These are phyloP conservation scores for Aporrectodea caliginosa DNA, from an alignment of 1,140 invertebrate species.

Conservation along the genomic window DNA sequence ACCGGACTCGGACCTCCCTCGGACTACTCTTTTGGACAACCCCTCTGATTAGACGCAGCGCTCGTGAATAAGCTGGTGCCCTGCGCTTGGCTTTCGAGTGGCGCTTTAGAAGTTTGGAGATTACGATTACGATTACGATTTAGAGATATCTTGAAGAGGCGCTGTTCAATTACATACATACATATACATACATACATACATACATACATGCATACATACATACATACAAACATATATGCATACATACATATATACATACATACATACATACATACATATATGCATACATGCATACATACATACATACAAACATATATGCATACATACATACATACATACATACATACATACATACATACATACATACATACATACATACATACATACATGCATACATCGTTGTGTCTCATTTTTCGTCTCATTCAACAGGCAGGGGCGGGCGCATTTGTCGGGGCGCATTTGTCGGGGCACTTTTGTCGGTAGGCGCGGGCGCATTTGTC, in stretches of 20 bases:
- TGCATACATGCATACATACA: background rate
- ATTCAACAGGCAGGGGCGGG: no score
- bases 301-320: background rate
- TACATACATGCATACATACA: background rate
- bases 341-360: background rate
- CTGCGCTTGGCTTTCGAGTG: no score
- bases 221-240: background rate
- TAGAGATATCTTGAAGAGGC: background rate
- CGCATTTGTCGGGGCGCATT: no score
- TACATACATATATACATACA: background rate
- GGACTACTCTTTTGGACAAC: no score
- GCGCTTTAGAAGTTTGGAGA: background rate
- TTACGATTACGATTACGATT: background rate
- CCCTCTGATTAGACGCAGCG: no score
- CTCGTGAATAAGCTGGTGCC: no score
- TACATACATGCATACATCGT: no score
- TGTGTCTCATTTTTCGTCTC: no score
- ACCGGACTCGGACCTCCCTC: no score
- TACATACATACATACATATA: background rate
- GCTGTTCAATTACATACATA: background rate
- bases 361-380: no score
- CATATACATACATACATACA: background rate
- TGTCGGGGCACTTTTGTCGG: no score
- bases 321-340: conserved; percentile 1
- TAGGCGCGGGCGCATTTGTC: no score